These are phyloP conservation scores for Caenorhabditis parvicauda DNA, from an alignment of 2,888 invertebrate genomes.

Conservation along the genomic window DNA sequence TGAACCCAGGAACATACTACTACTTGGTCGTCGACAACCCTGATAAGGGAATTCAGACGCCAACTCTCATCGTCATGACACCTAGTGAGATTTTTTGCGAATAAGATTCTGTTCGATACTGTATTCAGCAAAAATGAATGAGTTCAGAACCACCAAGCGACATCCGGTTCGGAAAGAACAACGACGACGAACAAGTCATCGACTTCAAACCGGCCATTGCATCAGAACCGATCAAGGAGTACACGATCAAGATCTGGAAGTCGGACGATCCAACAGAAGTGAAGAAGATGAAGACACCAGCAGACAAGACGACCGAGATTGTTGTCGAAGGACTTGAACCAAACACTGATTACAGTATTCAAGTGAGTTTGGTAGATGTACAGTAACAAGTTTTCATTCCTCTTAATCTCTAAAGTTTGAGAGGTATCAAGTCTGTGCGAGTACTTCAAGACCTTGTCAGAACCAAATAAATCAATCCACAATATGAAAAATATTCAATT, in stretches of 20 bases:
- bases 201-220: conserved; percentile 56
- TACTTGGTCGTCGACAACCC: conserved; percentile 55
- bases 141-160: conserved; percentile 55
- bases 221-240: conserved; percentile 39
- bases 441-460: no score
- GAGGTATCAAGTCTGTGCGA: no score
- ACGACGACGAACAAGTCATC: conserved; percentile 58
- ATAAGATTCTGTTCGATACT: not conserved
- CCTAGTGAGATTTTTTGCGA: conserved; percentile 46
- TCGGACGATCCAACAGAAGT: conserved; percentile 40
- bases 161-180: conserved; percentile 56
- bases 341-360: conserved; percentile 57
- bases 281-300: conserved; percentile 27
- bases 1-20: conserved; percentile 54
- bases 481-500: no score
- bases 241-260: conserved; percentile 48
- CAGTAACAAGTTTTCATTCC: no score
- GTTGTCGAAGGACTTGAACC: conserved; percentile 44
- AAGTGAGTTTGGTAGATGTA: conserved; percentile 17
- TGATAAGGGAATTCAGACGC: conserved; percentile 54
- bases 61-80: conserved; percentile 51
- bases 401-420: no score
- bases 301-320: conserved; percentile 35
- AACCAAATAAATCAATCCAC: no score
- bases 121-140: not conserved